These are phyloP conservation scores for Gopherus flavomarginatus DNA, from an alignment of 2,113 vertebrate species.

Conservation along the genomic window DNA sequence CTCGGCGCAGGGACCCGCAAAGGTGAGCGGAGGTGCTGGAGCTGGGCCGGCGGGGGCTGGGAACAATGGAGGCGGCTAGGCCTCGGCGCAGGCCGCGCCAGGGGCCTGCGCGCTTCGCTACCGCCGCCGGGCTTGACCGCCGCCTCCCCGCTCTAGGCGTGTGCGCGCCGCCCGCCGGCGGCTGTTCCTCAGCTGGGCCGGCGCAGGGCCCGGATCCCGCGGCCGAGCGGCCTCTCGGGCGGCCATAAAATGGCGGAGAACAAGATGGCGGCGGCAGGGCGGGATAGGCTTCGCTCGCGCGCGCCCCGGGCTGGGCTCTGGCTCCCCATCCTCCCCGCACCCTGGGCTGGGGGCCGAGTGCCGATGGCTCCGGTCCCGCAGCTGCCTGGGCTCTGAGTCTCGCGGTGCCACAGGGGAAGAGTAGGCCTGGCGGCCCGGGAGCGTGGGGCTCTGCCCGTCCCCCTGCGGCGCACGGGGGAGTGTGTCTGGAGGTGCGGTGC, in stretches of 20 bases:
- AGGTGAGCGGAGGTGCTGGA: background rate
- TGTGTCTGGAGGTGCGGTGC: background rate
- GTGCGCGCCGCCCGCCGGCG: background rate
- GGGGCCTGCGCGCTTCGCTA: background rate
- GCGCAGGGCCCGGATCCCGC: background rate
- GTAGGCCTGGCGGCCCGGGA: background rate
- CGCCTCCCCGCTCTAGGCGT: background rate
- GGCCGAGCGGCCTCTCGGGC: background rate
- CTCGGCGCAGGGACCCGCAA: background rate
- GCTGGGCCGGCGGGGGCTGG: background rate
- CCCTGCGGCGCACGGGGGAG: background rate
- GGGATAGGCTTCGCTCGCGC: background rate
- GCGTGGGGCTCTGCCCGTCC: background rate
- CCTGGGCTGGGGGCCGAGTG: background rate
- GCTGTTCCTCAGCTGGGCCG: background rate
- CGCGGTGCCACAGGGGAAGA: background rate
- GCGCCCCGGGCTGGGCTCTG: background rate
- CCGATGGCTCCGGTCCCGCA: background rate
- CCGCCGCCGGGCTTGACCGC: too few species aligned
- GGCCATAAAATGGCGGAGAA: conserved; percentile 72
- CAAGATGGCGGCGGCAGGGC: conserved; percentile 68
- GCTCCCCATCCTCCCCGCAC: background rate
- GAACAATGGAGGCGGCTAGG: background rate
- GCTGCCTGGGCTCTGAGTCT: background rate
- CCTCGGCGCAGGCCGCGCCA: conserved; percentile 24